Conservation (phyloP, 2,113 vertebrate species). For the Callipepla squamata region DNA sequence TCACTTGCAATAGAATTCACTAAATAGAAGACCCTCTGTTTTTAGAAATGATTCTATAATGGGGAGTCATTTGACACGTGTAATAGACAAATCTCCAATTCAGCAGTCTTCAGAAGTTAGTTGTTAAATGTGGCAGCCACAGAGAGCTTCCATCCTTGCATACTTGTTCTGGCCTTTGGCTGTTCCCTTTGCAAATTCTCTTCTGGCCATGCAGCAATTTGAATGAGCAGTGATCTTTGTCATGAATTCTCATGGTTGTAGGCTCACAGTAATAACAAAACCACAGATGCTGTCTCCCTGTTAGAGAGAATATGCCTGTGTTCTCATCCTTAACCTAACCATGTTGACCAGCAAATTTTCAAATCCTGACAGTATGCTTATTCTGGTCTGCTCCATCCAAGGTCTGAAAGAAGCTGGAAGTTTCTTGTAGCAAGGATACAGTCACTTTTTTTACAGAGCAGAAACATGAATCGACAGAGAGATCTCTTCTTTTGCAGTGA, state of each 20-base stretch:
- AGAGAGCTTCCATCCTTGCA: background rate
- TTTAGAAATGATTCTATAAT: background rate
- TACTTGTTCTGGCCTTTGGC: background rate
- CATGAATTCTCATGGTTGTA: background rate
- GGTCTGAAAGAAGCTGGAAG: background rate
- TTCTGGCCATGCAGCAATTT: background rate
- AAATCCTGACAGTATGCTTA: background rate
- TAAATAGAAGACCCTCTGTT: background rate
- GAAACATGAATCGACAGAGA: background rate
- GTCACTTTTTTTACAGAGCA: background rate
- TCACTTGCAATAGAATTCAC: background rate
- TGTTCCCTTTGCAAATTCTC: background rate
- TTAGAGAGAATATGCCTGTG: background rate
- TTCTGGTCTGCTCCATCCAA: background rate
- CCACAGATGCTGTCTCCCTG: background rate
- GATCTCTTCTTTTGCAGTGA: background rate
- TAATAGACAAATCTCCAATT: background rate
- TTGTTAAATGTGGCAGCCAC: background rate
- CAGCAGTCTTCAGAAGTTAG: background rate
- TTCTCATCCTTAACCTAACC: background rate
- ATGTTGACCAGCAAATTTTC: background rate
- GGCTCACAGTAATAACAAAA: background rate
- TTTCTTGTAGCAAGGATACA: background rate
- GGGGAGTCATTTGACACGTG: background rate
- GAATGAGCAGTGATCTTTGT: background rate